Evolutionary conservation across 2,888 invertebrate species (phyloP), one percentile per base, ranked within the genome.

Genomic region (Chymomyza caudatula): DNA sequence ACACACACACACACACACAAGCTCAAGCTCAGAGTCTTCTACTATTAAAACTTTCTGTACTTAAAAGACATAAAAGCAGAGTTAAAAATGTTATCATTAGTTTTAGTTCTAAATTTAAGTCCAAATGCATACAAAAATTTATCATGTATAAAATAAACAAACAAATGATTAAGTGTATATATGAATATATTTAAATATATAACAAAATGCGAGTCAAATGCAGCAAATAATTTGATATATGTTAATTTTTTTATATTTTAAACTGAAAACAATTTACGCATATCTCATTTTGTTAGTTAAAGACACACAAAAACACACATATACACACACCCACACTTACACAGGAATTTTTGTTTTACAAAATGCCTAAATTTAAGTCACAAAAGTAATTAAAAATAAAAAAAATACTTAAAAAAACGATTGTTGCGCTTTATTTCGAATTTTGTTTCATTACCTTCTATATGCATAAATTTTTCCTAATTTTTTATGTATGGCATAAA

Each of bases 101-200:
- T 85, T 85, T 77, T 78, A 83, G 67, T 85, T 86, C 20, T 85
- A 82, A 67, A 67, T 67, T 79, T 83, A 82, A 86, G 82, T 82
- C 57, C 54, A 66, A 54, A 73, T 62, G 56, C 69, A 68, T 73
- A 56, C 23, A 44, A 54, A n/a, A 37, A 44, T 52, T 59, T 23
- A 56, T 62, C 57, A 59, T 67, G 53, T 53, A 53, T 53, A 53
- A 53, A 53, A 53, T 47, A 17, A 51, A 17, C 15, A 22, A 53
- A 59, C 52, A 68, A 54, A 29, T 53, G 54, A 47, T 62, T 62
- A 62, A 51, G 74, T 74, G 67, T 74, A 67, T 65, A 76, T 76
- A 74, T 66, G 53, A 44, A 58, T 49, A 47, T 22, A 47, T 23
- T 47, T 23, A 25, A 59, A 49, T 37, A 65, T 56, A 60, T 62